phyloP scores from a whole-genome alignment of 2,888 invertebrate species.

The Drosophila nr. perissopoda region DNA sequence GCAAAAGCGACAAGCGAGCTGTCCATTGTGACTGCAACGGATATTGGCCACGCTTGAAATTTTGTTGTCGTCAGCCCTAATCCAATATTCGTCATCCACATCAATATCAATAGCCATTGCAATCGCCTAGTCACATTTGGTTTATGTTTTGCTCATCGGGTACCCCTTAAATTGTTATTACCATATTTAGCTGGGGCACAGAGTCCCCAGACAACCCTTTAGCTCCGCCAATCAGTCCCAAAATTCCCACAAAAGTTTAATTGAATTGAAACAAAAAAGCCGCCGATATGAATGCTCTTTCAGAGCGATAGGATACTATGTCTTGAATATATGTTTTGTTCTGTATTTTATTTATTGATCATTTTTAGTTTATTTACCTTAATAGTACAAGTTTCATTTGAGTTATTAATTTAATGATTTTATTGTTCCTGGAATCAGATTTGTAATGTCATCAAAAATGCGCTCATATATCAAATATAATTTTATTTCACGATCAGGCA shows the following conservation, averaged over 20 bases:
- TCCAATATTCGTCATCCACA: constrained; percentile 38
- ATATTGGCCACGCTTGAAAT: constrained; percentile 65
- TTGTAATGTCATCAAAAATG: background rate
- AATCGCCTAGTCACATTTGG: constrained; percentile 33
- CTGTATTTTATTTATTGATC: background rate
- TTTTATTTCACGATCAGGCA: background rate
- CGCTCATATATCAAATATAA: background rate
- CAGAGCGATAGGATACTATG: background rate
- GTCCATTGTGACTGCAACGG: constrained; percentile 51
- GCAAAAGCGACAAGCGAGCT: constrained; percentile 47
- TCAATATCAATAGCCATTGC: constrained; percentile 55
- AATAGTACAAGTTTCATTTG: background rate
- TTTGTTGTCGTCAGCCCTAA: constrained; percentile 52
- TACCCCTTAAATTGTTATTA: constrained; percentile 64
- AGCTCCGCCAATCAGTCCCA: background rate
- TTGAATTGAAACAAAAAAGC: background rate
- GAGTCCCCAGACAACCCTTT: constrained; percentile 19
- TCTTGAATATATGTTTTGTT: background rate
- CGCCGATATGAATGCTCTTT: constrained; percentile 6
- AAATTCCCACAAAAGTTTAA: background rate
- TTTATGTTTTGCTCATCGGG: constrained; percentile 59
- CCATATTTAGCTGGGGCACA: constrained; percentile 27
- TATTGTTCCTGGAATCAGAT: background rate
- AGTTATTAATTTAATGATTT: background rate
- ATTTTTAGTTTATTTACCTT: background rate